Conservation (phyloP, 2,797 vertebrate genomes). For the Yasuhikotakia modesta region DNA sequence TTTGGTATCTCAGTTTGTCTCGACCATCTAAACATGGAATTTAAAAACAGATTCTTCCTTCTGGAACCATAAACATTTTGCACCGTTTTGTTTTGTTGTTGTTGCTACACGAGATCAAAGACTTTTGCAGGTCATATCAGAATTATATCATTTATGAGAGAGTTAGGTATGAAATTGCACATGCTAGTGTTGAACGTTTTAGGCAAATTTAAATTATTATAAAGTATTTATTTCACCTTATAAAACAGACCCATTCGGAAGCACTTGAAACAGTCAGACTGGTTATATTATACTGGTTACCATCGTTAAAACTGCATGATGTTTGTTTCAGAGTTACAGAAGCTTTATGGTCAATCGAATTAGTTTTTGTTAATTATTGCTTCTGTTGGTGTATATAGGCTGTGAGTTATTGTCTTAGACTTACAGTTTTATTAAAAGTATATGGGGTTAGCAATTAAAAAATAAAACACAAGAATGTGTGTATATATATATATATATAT, state of each 20-base stretch:
- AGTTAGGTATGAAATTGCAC: background rate
- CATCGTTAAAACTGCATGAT: background rate
- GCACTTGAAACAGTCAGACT: no score
- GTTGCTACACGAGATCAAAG: background rate
- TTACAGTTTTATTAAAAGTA: background rate
- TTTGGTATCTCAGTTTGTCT: no score
- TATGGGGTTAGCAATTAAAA: background rate
- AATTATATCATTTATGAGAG: background rate
- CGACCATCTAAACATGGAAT: no score
- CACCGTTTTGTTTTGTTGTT: background rate
- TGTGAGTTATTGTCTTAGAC: background rate
- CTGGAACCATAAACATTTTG: no score
- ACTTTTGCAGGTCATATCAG: background rate
- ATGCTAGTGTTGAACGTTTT: no score
- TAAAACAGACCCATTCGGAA: no score
- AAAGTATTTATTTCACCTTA: background rate
- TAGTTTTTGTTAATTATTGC: no score
- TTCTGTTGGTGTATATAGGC: background rate
- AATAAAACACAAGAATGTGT: no score
- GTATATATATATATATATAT: no score
- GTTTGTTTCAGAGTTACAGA: background rate
- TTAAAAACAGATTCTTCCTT: no score
- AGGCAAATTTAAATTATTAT: no score
- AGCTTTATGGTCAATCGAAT: background rate
- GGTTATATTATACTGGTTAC: background rate